Evolutionary conservation across 2,888 invertebrate genomes (phyloP), one percentile per base, ranked within the genome.

Genomic region (Drosophila prolongata): DNA sequence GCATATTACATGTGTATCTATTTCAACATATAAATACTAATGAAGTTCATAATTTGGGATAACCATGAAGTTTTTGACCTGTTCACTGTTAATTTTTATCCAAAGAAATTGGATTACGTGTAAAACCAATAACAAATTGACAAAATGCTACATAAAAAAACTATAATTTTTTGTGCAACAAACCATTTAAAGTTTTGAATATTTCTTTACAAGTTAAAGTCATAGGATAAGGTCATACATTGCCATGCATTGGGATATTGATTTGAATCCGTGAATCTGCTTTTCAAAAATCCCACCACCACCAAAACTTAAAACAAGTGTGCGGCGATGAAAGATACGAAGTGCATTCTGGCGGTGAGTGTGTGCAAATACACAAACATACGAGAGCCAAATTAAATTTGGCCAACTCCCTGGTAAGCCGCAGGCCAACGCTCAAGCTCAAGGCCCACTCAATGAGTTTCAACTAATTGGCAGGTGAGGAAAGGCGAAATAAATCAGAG

Each of bases 401-500:
- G 38, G 35, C 56, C 69, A 56, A 50, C 75, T 38, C 69, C 46
- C 75, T 47, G 70, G 40, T 34, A 53, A 60, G 44, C 65, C 74
- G 27, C 69, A 53, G 67, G 46, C 52, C 55, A 55, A 19, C 56
- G 42, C 47, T 47, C 56, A 70, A 56, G 46, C 75, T 66, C 65
- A 62, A 59, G 65, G 62, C 47, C 56, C 82, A 57, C 70, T 76
- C 66, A 70, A 77, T 75, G 65, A 61, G 71, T 74, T 74, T 50
- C 34, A 64, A 61, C 73, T 79, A 80, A 79, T 80, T 82, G 86
- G 77, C 65, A 69, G 68, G 74, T 76, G 79, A 70, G 55, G 64
- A 65, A 73, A 50, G 57, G 52, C 47, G 57, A 74, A 74, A 69
- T 76, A 76, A 82, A 79, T 76, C 73, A 76, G 61, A 69, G 62